A percentile compares a stretch with the other conserved stretches of the same genome.
These are phyloP conservation scores for Meiosimyza platycephala DNA, from an alignment of 2,888 invertebrate genomes.

Conservation along the genomic window DNA sequence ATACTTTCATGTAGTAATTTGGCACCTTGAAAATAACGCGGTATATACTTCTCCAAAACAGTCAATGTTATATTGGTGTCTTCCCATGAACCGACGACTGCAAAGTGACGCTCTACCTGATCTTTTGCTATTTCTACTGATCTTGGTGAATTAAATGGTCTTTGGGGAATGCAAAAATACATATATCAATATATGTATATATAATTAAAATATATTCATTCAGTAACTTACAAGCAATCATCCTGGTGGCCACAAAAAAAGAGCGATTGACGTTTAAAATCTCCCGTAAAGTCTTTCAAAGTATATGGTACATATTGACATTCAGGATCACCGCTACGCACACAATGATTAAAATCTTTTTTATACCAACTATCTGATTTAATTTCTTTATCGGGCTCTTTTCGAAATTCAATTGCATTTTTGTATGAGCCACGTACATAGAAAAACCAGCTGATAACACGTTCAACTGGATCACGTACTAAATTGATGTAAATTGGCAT, in stretches of 20 bases:
- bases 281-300: slow-evolving; percentile 82
- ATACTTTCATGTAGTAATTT: slow-evolving; percentile 80
- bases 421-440: slow-evolving; percentile 89
- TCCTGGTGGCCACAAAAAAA: slow-evolving; percentile 87
- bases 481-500: slow-evolving; percentile 88
- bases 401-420: slow-evolving; percentile 77
- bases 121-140: slow-evolving; percentile 85
- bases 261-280: slow-evolving; percentile 69
- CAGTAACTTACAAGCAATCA: slow-evolving; percentile 76
- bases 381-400: slow-evolving; percentile 76
- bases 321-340: slow-evolving; percentile 81
- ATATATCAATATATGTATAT: neutral
- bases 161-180: slow-evolving; percentile 61
- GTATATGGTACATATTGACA: slow-evolving; percentile 77
- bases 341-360: slow-evolving; percentile 83
- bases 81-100: slow-evolving; percentile 89
- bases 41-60: slow-evolving; percentile 86
- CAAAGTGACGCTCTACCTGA: slow-evolving; percentile 85
- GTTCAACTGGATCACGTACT: slow-evolving; percentile 86
- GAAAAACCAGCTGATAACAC: slow-evolving; percentile 90
- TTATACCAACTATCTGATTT: slow-evolving; percentile 46
- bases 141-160: slow-evolving; percentile 85
- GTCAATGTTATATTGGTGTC: slow-evolving; percentile 86
- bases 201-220: neutral
- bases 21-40: slow-evolving; percentile 84